phyloP scores from a whole-genome alignment of 35 echinoderm and acorn worm genomes.

The Eucidaris tribuloides region DNA sequence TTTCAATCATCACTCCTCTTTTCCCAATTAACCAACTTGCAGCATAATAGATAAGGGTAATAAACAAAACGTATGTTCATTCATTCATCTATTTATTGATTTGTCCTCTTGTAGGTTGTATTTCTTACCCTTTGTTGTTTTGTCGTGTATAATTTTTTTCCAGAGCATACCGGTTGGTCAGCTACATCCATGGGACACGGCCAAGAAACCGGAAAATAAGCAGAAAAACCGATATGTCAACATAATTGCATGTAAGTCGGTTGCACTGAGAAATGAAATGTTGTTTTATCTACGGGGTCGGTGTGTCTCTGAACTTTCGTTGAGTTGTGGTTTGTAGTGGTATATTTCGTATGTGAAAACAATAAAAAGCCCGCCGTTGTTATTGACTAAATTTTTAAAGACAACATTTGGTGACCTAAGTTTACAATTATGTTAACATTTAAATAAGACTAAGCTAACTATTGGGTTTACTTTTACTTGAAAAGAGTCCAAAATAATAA shows the following conservation, averaged over 20 bases:
- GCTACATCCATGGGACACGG: constrained; percentile 56
- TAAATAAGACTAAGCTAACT: too few species aligned
- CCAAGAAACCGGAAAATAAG: constrained; percentile 77
- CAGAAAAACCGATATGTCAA: constrained; percentile 64
- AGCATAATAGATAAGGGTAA: not conserved
- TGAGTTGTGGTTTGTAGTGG: not conserved
- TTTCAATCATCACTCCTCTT: not conserved
- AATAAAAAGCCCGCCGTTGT: not conserved
- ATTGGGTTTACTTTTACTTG: too few species aligned
- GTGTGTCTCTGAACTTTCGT: not conserved
- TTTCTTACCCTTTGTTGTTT: too few species aligned
- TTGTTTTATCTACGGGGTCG: not conserved
- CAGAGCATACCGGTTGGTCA: constrained; percentile 59
- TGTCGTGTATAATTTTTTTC: not conserved
- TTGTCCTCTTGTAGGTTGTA: too few species aligned
- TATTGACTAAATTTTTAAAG: not conserved
- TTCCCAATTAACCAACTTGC: not conserved
- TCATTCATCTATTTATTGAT: not conserved
- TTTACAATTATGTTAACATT: not conserved
- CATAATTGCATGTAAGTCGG: constrained; percentile 63
- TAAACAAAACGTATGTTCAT: not conserved
- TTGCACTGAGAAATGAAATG: not conserved
- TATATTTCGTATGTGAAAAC: not conserved
- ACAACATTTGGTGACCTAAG: not conserved
- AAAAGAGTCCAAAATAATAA: too few species aligned